These are phyloP conservation scores for Zaprionus lineosus DNA, from an alignment of 2,888 invertebrate species.

Conservation along the genomic window DNA sequence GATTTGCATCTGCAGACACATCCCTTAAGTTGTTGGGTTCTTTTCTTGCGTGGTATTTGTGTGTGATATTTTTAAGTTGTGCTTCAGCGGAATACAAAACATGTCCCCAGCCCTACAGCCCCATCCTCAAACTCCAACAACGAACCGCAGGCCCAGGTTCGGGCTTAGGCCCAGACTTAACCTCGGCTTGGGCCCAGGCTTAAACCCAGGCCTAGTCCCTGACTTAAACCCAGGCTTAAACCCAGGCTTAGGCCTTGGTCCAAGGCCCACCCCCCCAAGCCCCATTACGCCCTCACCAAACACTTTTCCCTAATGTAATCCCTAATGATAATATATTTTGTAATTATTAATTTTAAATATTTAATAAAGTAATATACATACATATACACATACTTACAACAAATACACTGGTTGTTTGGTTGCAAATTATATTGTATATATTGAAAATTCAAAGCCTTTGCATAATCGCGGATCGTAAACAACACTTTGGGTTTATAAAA, in stretches of 20 bases:
- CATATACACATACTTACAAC: slow-evolving; percentile 39
- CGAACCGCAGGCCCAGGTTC: no score
- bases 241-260: no score
- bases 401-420: no score
- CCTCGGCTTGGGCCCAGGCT: no score
- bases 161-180: no score
- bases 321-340: slow-evolving; percentile 72
- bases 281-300: slow-evolving; percentile 5
- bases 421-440: neutral
- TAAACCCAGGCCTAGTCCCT: no score
- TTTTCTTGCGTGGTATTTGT: slow-evolving; percentile 80
- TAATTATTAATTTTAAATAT: slow-evolving; percentile 71
- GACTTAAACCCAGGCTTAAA: no score
- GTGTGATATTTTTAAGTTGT: slow-evolving; percentile 82
- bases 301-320: slow-evolving; percentile 44
- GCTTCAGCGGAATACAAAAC: slow-evolving; percentile 71
- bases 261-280: slow-evolving; percentile 2
- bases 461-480: neutral
- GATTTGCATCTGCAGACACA: slow-evolving; percentile 24
- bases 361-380: slow-evolving; percentile 67
- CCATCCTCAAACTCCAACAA: neutral
- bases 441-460: neutral
- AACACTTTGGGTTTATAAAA: slow-evolving; percentile 33
- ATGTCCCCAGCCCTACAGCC: slow-evolving; percentile 32
- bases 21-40: slow-evolving; percentile 42